These are phyloP conservation scores for Adelognathus sp. DNA, from an alignment of 2,888 invertebrate genomes.

Conservation along the genomic window DNA sequence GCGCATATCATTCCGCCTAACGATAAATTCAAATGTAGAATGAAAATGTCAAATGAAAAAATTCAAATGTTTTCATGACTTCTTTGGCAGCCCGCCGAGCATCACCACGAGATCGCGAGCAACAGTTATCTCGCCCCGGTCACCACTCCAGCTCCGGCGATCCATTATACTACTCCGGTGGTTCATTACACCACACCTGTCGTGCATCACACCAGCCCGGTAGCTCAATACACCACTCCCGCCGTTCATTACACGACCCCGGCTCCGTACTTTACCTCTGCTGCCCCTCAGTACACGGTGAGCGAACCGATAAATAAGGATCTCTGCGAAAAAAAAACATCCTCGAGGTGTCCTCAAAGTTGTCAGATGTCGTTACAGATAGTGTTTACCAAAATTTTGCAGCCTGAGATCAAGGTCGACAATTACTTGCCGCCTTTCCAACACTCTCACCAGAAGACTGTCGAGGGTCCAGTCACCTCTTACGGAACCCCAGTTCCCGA, in stretches of 20 bases:
- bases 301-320: background rate
- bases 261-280: background rate
- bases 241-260: background rate
- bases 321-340: background rate
- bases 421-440: conserved; percentile 34
- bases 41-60: too few relatives aligned
- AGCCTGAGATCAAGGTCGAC: conserved; percentile 28
- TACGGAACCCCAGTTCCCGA: conserved; percentile 52
- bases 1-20: too few relatives aligned
- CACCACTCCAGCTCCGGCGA: too few relatives aligned
- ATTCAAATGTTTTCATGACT: too few relatives aligned
- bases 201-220: background rate
- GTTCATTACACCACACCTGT: background rate
- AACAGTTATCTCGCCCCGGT: too few relatives aligned
- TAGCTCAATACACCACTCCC: background rate
- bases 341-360: background rate
- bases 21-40: too few relatives aligned
- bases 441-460: background rate
- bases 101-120: too few relatives aligned
- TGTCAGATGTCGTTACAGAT: background rate
- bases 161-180: too few relatives aligned
- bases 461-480: conserved; percentile 50
- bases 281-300: background rate
- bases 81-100: too few relatives aligned
- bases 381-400: background rate